Evolutionary conservation across 1,140 invertebrate genomes (phyloP), one percentile per base, ranked within the genome.

Genomic region (Drosophila pruinosa): DNA sequence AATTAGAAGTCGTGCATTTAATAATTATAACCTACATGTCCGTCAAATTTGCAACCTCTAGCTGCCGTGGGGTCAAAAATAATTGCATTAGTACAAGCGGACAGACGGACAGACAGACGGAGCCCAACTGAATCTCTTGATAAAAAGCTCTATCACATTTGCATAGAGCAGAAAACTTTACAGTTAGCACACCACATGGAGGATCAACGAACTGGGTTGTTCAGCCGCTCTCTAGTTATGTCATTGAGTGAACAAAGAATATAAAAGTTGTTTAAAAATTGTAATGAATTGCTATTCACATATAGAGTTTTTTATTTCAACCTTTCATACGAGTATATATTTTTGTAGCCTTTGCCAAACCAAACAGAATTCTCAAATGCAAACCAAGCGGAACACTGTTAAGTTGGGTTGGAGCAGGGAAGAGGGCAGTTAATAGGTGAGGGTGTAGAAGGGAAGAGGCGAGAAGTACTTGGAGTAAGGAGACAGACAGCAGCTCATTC

Each of bases 331-430:
- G n/a, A n/a, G n/a, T n/a, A 48, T 48, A 48, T 26, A 53, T 24
- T 62, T 61, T 45, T 19, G 17, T 59, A 22, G 34, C 56, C 28
- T 53, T 52, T 62, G 47, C 39, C 12, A 21, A 38, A 52, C 26
- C 34, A 56, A 54, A 70, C 59, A 36, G 50, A 71, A 63, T 61
- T 67, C 62, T 58, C 34, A 63, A 41, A 12, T 61, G 56, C 43
- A 47, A 83, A 47, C 79, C 56, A 85, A 73, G 79, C 72, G 80
- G 62, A 83, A 83, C 75, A 47, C 52, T 50, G 21, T 31, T 53
- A 3, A 12, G 22, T 14, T 14, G 15, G 10, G n/a, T n/a, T 5
- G 22, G 2, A 15, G 6, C 39, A 24, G 50, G 22, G n/a, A 8
- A 24, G 31, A 43, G 28, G 21, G 21, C 0, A 28, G 22, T 17